Evolutionary conservation across 2,797 vertebrate species (phyloP), one percentile per base, ranked within the genome.

Genomic region (Cossypha dichroa): DNA sequence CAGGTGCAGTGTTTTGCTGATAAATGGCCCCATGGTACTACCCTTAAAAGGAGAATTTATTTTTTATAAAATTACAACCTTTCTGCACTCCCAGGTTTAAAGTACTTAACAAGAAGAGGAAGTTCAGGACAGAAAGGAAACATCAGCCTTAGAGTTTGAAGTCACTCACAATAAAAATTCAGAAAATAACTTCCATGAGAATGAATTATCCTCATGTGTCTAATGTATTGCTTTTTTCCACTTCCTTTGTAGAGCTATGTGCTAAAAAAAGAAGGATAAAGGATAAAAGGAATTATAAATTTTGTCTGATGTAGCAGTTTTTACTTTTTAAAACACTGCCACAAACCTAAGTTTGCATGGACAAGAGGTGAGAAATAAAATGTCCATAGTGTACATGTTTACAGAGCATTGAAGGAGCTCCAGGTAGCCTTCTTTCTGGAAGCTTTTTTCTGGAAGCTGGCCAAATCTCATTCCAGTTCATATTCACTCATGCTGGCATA

Each of bases 171-270:
- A 52, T 4, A 90, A 74, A 80, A 78, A 81, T 18, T 43, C 59
- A 85, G 66, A 79, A 68, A 86, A 74, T 34, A 74, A 54, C 23
- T 59, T 87, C 54, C 38, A 18, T 28, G 18, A 64, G 46, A 69
- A 59, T 79, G 29, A 67, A 70, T 88, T 93, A 51, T 70, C 29
- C 15, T 86, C 40, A 63, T 86, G 36, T 82, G 74, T 69, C 36
- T 66, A 40, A 34, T 56, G 31, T 63, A 3, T 36, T 3, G 1
- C 7, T 55, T 76, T 76, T 85, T 91, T 25, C 58, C 28, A 56
- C 41, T 89, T 89, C 74, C 19, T 63, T 56, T 68, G 45, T 56
- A 55, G 20, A 80, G 13, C 22, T 40, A 21, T 13, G 1, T n/a
- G 10, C 68, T 76, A 31, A 59, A 82, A 63, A 58, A 48, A 68